Conservation (phyloP, 2,113 vertebrate species). For the Phodopus roborovskii region DNA sequence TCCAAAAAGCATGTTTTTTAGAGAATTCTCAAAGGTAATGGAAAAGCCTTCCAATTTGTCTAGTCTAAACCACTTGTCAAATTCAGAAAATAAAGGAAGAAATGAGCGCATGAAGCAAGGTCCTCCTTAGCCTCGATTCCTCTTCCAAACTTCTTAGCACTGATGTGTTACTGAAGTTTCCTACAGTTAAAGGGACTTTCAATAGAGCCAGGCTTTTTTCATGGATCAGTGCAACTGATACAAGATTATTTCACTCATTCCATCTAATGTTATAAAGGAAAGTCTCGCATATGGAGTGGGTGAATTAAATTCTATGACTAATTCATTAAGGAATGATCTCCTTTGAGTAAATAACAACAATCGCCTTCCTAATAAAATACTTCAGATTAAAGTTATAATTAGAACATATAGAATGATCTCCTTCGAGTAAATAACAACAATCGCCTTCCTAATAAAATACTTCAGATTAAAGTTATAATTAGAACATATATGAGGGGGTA, state of each 20-base stretch:
- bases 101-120: neutral
- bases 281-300: neutral
- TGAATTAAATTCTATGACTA: neutral
- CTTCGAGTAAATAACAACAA: neutral
- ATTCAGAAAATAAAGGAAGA: neutral
- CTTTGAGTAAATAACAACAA: neutral
- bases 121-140: neutral
- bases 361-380: neutral
- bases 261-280: neutral
- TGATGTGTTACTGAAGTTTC: neutral
- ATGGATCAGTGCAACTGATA: neutral
- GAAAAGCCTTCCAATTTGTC: neutral
- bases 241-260: constrained; percentile 30
- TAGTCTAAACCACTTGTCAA: neutral
- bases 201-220: neutral
- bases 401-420: neutral
- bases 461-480: neutral
- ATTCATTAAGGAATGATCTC: neutral
- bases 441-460: neutral
- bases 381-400: neutral
- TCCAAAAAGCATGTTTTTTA: neutral
- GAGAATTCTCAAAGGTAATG: neutral
- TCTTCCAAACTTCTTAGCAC: neutral
- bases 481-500: neutral
- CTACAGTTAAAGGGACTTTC: constrained; percentile 7